A percentile compares a stretch with the other conserved stretches of the same genome.
phyloP scores from a whole-genome alignment of 2,113 vertebrate genomes.

The Poicephalus meyeri region DNA sequence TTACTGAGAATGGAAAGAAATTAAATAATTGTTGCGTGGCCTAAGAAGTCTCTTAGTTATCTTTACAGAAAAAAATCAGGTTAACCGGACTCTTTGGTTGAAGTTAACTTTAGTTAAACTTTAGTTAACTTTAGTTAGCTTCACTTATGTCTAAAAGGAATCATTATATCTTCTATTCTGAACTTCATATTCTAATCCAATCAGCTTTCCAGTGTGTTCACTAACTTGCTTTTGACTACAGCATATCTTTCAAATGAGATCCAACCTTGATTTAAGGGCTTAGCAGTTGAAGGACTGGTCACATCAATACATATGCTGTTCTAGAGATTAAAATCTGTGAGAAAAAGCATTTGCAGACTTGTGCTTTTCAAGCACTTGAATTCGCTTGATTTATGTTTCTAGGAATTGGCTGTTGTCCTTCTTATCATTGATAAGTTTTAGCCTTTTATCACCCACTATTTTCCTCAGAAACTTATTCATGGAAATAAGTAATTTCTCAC shows the following conservation, averaged over 20 bases:
- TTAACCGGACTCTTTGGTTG: not conserved
- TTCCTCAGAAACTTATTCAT: not conserved
- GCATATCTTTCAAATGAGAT: not conserved
- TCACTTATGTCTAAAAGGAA: constrained; percentile 9
- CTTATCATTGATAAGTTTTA: not conserved
- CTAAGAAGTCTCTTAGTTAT: constrained; percentile 3
- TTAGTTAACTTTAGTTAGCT: not conserved
- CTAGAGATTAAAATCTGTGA: not conserved
- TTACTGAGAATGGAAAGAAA: constrained; percentile 29
- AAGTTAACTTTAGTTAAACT: too few relatives aligned
- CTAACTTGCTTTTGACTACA: not conserved
- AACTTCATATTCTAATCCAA: not conserved
- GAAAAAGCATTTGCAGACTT: not conserved
- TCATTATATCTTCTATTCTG: not conserved
- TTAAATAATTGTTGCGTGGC: constrained; percentile 56
- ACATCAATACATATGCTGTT: not conserved
- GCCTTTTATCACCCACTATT: not conserved
- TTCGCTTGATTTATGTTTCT: not conserved
- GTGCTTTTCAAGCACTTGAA: not conserved
- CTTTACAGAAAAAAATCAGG: not conserved
- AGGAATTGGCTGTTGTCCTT: not conserved
- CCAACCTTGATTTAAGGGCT: not conserved
- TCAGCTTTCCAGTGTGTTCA: not conserved
- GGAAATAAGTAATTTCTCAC: not conserved
- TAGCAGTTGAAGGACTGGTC: not conserved